Base-by-base conservation (phyloP, 35 echinoderm and acorn worm species). In the Nesometra sesokonis region DNA sequence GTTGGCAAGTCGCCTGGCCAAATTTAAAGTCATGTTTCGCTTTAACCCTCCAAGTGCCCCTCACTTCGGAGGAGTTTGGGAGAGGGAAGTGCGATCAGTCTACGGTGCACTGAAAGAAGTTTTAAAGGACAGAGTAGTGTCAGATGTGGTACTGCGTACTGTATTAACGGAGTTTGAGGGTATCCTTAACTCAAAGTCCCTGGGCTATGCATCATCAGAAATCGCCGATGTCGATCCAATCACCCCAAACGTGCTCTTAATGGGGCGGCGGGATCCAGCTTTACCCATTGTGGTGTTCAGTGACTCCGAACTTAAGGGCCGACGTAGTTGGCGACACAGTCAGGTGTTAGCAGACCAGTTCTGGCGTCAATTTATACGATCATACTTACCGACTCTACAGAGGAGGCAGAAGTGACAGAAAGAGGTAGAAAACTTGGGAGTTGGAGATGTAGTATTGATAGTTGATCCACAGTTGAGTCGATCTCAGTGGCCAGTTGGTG, bases 101-200 rank as follows among this genome's bases (percentile, higher is more conserved):
- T 86, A 80, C 32, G 32, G 31, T 52, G 89, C 83, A 31, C 57
- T 86, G 35, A 86, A 79, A 33, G 33, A 77, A 30, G 40, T 31
- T 46, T 19, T 90, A 23, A 21, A 57, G 57, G 40, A 82, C 32
- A 29, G 81, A 8, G 78, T 79, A 13, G 77, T 86, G 0, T 34
- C 77, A 0, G 83, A 85, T 23, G 23, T 78, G 29, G 89, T 86
- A 15, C 83, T 86, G 3, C 89, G 46, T 31, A 86, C 89, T 80
- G 89, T 90, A 19, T 27, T 90, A n/a, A 82, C 38, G n/a, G 89
- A 90, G 34, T 83, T 78, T 0, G 83, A 86, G 46, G 89, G 89
- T 0, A 39, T 90, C 1, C 86, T 85, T 17, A 86, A 90, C 32
- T 90, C 83, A 30, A 90, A 90, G 35, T 77, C 89, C 19, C 47